Conservation (phyloP, 2,113 vertebrate genomes). For the Dermatemys mawii region DNA sequence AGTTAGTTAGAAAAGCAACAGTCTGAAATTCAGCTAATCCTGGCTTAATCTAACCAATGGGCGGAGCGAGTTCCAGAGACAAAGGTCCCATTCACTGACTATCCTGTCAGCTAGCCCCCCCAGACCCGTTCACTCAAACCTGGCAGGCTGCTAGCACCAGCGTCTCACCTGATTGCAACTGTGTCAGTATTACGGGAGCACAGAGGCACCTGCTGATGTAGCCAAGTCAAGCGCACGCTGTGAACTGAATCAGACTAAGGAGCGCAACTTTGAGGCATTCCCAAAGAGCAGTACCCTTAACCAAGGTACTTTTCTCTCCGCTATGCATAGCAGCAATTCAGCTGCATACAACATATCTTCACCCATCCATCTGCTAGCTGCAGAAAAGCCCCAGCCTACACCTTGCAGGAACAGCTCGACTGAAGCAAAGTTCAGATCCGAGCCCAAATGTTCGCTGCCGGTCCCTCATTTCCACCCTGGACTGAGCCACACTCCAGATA, state of each 20-base stretch:
- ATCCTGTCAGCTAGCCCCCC: rapidly evolving
- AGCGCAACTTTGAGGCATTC: neutral
- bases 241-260: neutral
- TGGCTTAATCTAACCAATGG: neutral
- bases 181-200: neutral
- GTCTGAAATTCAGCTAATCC: neutral
- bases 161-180: neutral
- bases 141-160: neutral
- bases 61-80: too few relatives aligned
- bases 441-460: neutral
- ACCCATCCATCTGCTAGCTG: neutral
- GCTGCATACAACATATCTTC: neutral
- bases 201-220: rapidly evolving
- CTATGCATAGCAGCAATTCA: neutral
- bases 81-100: neutral
- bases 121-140: rapidly evolving
- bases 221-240: neutral
- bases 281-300: neutral
- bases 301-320: too few relatives aligned
- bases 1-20: neutral
- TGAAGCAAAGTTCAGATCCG: neutral
- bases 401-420: rapidly evolving
- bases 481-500: neutral
- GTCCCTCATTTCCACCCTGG: neutral
- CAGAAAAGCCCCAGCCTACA: neutral